Conservation (phyloP, 2,113 vertebrate species). For the Poecile atricapillus region DNA sequence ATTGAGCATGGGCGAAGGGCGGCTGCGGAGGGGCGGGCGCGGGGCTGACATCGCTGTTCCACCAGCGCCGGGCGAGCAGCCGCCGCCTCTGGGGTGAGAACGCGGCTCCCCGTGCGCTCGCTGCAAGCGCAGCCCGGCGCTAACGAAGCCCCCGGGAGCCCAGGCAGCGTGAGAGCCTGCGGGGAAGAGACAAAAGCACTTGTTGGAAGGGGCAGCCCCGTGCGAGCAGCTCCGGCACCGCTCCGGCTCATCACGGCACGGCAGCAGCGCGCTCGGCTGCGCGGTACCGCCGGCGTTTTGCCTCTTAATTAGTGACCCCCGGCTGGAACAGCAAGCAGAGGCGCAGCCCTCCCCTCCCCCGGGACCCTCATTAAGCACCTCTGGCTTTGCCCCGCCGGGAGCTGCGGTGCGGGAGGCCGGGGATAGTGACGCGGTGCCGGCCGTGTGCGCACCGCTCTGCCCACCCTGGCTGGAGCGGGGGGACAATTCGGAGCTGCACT, state of each 20-base stretch:
- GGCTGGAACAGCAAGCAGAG: not conserved
- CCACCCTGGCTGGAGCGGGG: not conserved
- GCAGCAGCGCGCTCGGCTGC: rapidly evolving
- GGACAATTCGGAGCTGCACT: not conserved
- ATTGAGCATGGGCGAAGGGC: rapidly evolving
- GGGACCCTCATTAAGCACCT: not conserved
- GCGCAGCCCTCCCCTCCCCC: not conserved
- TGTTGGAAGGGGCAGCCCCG: not conserved
- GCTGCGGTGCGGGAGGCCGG: not conserved
- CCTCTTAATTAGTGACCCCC: not conserved
- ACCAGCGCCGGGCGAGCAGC: rapidly evolving
- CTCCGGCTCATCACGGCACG: rapidly evolving
- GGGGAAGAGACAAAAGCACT: not conserved
- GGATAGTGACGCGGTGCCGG: not conserved
- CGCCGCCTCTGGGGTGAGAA: rapidly evolving
- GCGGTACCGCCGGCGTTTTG: not conserved
- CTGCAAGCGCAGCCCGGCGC: not conserved
- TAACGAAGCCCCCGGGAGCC: not conserved
- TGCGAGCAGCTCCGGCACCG: not conserved
- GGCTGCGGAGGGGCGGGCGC: rapidly evolving
- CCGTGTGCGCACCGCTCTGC: rapidly evolving
- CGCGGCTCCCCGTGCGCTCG: rapidly evolving
- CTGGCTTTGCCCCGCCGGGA: not conserved
- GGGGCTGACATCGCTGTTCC: rapidly evolving
- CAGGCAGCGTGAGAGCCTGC: rapidly evolving